These are phyloP conservation scores for Cyphomyrus discorhynchus DNA, from an alignment of 2,113 vertebrate genomes.

Conservation along the genomic window DNA sequence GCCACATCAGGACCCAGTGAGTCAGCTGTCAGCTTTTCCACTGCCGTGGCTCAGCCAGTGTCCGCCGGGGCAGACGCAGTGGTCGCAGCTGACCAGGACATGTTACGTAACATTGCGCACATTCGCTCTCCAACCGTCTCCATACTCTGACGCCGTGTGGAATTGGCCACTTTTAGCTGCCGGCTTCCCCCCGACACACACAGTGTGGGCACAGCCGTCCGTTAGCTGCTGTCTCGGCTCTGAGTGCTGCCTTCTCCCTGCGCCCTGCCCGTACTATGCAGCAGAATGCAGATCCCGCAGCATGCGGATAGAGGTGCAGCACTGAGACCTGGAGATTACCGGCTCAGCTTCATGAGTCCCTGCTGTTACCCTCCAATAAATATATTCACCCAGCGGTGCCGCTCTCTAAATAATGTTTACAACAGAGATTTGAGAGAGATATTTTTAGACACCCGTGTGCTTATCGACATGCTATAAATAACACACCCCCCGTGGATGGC, in stretches of 20 bases:
- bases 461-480: not conserved
- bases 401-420: not conserved
- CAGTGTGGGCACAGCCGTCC: not conserved
- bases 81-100: not conserved
- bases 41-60: not conserved
- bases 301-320: not conserved
- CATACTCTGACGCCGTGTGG: not conserved
- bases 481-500: not conserved
- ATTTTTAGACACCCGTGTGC: not conserved
- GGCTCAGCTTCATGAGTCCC: not conserved
- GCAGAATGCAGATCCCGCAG: not conserved
- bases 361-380: not conserved
- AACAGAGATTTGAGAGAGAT: not conserved
- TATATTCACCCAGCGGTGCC: not conserved
- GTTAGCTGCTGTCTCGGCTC: not conserved
- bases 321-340: not conserved
- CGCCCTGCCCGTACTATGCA: too few relatives aligned
- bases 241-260: not conserved
- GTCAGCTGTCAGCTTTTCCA: not conserved
- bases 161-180: not conserved
- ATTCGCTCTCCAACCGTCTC: not conserved
- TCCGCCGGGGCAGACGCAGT: not conserved
- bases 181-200: not conserved
- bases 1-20: not conserved
- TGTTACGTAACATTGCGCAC: not conserved